Evolutionary conservation across 2,888 invertebrate species (phyloP).

Genomic region (Drosophila flavopinicola): DNA sequence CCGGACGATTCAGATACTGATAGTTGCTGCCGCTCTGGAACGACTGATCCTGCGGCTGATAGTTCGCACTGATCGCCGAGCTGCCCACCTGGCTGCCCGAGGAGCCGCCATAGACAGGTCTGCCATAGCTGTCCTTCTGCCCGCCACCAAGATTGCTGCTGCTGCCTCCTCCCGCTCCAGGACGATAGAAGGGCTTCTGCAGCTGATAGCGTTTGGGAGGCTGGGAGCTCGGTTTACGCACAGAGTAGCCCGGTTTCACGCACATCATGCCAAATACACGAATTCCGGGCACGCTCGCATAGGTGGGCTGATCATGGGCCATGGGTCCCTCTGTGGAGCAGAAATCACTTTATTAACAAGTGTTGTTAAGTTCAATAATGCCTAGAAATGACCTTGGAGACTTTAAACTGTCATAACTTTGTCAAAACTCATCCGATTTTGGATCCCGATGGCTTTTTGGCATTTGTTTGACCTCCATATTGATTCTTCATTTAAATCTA

Average conservation of each 20-base stretch:
- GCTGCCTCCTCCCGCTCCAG: conserved; percentile 53
- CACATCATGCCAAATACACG: conserved; percentile 98
- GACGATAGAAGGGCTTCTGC: conserved; percentile 83
- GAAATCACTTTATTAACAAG: neutral
- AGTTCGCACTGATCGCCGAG: conserved; percentile 73
- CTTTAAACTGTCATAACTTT: neutral
- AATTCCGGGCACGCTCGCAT: conserved; percentile 96
- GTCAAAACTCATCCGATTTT: neutral
- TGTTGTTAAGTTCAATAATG: neutral
- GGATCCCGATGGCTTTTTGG: no score
- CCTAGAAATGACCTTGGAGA: neutral
- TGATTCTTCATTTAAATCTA: no score
- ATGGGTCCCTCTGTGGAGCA: conserved; percentile 92
- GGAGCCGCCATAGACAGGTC: conserved; percentile 63
- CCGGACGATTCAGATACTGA: conserved; percentile 84
- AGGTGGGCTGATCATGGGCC: conserved; percentile 96
- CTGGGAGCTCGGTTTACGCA: conserved; percentile 82
- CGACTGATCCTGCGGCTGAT: conserved; percentile 79
- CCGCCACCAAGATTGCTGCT: conserved; percentile 13
- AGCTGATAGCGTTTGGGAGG: conserved; percentile 84
- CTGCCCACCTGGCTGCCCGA: conserved; percentile 46
- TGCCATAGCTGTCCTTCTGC: conserved; percentile 71
- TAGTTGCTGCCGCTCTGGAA: conserved; percentile 76
- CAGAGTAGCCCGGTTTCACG: conserved; percentile 86
- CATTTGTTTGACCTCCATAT: no score